Evolutionary conservation across 1,140 invertebrate species (phyloP).

Genomic region (Drosophila littoralis): DNA sequence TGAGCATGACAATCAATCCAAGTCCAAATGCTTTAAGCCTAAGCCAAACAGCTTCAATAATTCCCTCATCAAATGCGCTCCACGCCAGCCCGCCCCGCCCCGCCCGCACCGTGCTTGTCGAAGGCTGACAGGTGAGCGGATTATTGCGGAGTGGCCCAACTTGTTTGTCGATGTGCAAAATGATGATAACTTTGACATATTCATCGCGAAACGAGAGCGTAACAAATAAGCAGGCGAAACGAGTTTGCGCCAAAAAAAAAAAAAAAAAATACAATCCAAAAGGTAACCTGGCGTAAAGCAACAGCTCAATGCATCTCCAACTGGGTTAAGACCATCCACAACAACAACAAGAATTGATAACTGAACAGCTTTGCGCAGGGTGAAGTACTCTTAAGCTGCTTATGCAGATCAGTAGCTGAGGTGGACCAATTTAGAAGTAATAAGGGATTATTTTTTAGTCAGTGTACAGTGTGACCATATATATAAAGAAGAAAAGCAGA

Average conservation of each 20-base stretch:
- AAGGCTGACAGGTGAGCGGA: slow-evolving; percentile 49
- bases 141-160: slow-evolving; percentile 34
- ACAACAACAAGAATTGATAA: background rate
- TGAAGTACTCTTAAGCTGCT: background rate
- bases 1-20: slow-evolving; percentile 44
- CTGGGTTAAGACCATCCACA: slow-evolving; percentile 29
- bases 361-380: background rate
- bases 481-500: background rate
- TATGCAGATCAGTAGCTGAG: background rate
- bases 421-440: background rate
- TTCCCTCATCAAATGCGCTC: background rate
- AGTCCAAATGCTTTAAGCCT: slow-evolving; percentile 30
- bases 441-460: too few relatives aligned
- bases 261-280: slow-evolving; percentile 10
- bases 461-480: background rate
- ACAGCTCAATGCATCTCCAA: slow-evolving; percentile 26
- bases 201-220: slow-evolving; percentile 31
- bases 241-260: slow-evolving; percentile 38
- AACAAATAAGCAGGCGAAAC: slow-evolving; percentile 30
- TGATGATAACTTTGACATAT: slow-evolving; percentile 54
- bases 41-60: slow-evolving; percentile 19
- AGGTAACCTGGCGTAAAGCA: slow-evolving; percentile 19
- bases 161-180: slow-evolving; percentile 46
- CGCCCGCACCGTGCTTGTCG: background rate
- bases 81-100: background rate